Base-by-base conservation (phyloP, 2,888 invertebrate genomes). In the Uropetala carovei region DNA sequence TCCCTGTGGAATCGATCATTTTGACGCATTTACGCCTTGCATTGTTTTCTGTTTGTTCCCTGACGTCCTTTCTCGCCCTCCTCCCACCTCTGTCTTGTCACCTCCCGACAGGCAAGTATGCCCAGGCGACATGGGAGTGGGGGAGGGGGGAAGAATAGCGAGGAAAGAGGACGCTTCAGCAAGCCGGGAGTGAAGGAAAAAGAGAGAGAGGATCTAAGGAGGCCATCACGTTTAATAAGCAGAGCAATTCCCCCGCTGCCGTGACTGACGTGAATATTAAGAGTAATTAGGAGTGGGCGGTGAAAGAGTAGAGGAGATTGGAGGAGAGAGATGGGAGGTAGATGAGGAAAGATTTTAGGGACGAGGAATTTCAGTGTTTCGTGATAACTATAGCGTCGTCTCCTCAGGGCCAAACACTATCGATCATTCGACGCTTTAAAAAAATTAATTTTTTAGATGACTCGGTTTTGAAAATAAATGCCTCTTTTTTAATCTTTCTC, bases 261-360 rank as follows among this genome's bases (percentile, higher is more conserved):
- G 75, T 75, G 75, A 75, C 75, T 75, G 75, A 75, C 75, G 75
- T 27, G 75, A 11, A 75, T 22, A 75, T 75, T 75, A 75, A 75
- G 75, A 75, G 75, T 75, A 75, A 75, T 75, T 75, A 75, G 75
- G 75, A 27, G 8, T 9, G 27, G 75, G 8, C 13, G 27, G 75
- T 27, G 16, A 75, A 11, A 27, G 18, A 22, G 60, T 16, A 60
- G 3, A 43, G 43, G 43, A 43, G 43, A 43, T n/a, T n/a, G 43
- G 43, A 43, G 43, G 43, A 43, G 43, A 5, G 43, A 43, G 43
- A 43, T 3, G 43, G 43, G 43, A 43, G 43, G 43, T 43, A 43
- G 43, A 43, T 1, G 43, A 43, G 43, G 43, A 43, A 5, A 43
- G 43, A 5, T 43, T 43, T 43, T 43, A 43, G 43, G 5, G 43